A percentile compares a stretch with the other conserved stretches of the same genome.
Evolutionary conservation across 1,140 invertebrate genomes (phyloP).

Genomic region (Pteromalus puparum): DNA sequence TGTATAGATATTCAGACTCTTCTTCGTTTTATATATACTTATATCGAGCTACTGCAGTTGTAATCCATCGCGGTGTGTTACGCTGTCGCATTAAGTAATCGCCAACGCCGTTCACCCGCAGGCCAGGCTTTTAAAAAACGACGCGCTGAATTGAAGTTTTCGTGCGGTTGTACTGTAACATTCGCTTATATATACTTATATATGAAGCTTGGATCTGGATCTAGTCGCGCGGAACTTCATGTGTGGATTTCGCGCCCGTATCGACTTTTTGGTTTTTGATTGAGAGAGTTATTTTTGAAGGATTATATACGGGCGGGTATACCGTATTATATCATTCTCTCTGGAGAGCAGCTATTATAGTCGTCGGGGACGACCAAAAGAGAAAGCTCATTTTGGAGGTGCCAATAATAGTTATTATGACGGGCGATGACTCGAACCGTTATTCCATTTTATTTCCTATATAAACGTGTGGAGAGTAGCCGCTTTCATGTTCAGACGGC

Average conservation of each 20-base stretch:
- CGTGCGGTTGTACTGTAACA: too few species aligned
- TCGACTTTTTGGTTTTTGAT: too few species aligned
- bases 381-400: neutral
- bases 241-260: too few species aligned
- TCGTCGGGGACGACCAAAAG: neutral
- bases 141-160: neutral
- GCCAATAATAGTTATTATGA: neutral
- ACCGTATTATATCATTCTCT: neutral
- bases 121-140: neutral
- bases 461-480: neutral
- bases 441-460: neutral
- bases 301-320: too few species aligned
- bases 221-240: neutral
- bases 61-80: neutral
- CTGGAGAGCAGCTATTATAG: neutral
- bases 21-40: too few species aligned
- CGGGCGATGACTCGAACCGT: neutral
- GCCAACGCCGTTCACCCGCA: neutral
- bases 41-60: neutral
- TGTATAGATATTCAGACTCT: too few species aligned
- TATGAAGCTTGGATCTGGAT: neutral
- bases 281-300: too few species aligned
- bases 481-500: neutral
- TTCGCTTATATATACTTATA: neutral
- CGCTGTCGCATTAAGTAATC: slow-evolving; percentile 16